Percentiles rank a stretch among this genome's conserved stretches.
phyloP scores from a whole-genome alignment of 2,888 invertebrate genomes.

The Rapana venosa region DNA sequence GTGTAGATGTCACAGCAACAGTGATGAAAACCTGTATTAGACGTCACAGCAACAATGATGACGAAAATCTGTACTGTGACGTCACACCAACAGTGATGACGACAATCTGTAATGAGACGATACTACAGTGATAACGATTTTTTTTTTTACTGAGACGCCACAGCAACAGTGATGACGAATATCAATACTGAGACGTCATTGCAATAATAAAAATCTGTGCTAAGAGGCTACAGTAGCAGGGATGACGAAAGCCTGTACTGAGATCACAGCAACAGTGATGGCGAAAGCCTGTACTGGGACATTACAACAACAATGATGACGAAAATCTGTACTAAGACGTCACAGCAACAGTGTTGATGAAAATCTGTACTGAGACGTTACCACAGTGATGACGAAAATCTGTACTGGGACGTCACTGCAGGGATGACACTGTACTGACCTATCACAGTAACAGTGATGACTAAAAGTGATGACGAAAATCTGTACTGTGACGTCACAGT shows the following conservation, averaged over 20 bases:
- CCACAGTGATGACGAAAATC: not conserved
- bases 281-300: not conserved
- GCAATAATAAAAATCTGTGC: no score
- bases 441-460: no score
- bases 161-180: no score
- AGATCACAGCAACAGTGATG: not conserved
- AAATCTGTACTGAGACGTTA: not conserved
- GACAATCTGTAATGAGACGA: not conserved
- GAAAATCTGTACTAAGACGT: not conserved
- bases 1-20: no score
- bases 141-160: no score
- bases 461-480: not conserved
- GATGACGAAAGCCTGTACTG: no score
- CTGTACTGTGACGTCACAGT: not conserved
- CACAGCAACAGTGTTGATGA: no score
- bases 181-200: no score
- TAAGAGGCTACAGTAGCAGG: no score
- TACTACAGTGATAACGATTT: no score
- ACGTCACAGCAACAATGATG: not conserved
- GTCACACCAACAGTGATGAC: not conserved
- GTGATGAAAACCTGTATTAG: not conserved
- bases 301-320: not conserved
- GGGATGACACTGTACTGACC: no score
- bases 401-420: no score
- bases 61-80: not conserved